phyloP scores from a whole-genome alignment of 2,797 vertebrate genomes.

The Gallinago nigripennis region DNA sequence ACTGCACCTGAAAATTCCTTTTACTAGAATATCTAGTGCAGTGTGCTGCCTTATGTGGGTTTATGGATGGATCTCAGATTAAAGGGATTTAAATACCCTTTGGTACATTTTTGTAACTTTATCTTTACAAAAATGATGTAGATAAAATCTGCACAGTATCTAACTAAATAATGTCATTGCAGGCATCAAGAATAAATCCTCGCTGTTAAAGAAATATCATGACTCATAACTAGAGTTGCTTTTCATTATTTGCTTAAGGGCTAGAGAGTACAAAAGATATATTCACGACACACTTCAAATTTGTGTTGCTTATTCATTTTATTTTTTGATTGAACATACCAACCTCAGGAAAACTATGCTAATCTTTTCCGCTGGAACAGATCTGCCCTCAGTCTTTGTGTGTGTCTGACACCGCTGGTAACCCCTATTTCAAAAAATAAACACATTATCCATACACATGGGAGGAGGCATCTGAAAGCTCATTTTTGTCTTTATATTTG shows the following conservation, averaged over 20 bases:
- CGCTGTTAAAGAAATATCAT: slow-evolving; percentile 35
- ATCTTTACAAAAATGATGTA: neutral
- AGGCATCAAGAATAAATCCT: slow-evolving; percentile 3
- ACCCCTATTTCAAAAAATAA: slow-evolving; percentile 44
- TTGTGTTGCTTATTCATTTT: slow-evolving; percentile 11
- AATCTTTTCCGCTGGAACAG: slow-evolving; percentile 26
- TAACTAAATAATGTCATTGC: slow-evolving; percentile 26
- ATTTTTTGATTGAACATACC: slow-evolving; percentile 26
- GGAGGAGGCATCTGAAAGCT: slow-evolving; percentile 11
- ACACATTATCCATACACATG: neutral
- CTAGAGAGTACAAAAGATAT: slow-evolving; percentile 4
- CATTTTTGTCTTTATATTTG: slow-evolving; percentile 25
- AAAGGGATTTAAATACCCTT: neutral
- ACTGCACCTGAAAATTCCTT: neutral
- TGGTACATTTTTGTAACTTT: neutral
- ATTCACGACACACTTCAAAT: slow-evolving; percentile 31
- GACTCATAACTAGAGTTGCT: slow-evolving; percentile 50
- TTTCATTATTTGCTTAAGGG: slow-evolving; percentile 56
- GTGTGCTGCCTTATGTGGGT: neutral
- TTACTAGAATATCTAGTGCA: neutral
- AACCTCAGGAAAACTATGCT: slow-evolving; percentile 7
- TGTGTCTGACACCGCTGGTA: slow-evolving; percentile 20
- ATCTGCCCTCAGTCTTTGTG: slow-evolving; percentile 1
- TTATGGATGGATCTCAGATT: neutral
- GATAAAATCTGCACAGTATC: neutral